Evolutionary conservation across 2,797 vertebrate species (phyloP), one percentile per base, ranked within the genome.

Genomic region (Halcyon badia): DNA sequence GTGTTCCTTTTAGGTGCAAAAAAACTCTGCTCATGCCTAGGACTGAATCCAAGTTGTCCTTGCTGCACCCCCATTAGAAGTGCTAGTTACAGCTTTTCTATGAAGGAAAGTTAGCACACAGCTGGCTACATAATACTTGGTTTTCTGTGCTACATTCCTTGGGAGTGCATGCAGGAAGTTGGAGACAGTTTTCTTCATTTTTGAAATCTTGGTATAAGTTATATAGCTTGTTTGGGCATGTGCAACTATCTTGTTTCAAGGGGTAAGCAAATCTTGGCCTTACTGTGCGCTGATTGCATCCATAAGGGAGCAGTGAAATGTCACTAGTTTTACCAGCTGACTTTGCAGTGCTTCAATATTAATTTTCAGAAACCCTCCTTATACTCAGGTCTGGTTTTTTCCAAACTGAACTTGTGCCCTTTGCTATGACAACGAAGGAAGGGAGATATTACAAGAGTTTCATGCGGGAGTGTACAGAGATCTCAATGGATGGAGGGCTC

Each of bases 51-150:
- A 54, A 28, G 46, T 56, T 37, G 41, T 64, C 28, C n/a, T 71
- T 83, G 14, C 20, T 61, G 51, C 6, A 9, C 10, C 25, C 84
- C 44, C 16, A 56, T 52, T 54, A 33, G 28, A 71, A 46, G 24
- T 42, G 33, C n/a, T 87, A 35, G 54, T 62, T 68, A 39, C 0
- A 3, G 33, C 13, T 71, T 61, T 85, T 48, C 48, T 21, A 0
- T 13, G 46, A 22, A 20, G 49, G 46, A n/a, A 46, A 33, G 56
- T 33, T 77, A 86, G 46, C 54, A 13, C 21, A 20, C 24, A 26
- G 22, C 13, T 14, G 4, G 10, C 71, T 80, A 4, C 11, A 3
- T 19, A 21, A 26, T 6, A 11, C 28, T 0, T 62, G 42, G 4
- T 11, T 60, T 16, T 64, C 49, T 58, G 31, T 31, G 60, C 46